Conservation (phyloP, 2,888 invertebrate genomes). For the Endomychus coccineus region DNA sequence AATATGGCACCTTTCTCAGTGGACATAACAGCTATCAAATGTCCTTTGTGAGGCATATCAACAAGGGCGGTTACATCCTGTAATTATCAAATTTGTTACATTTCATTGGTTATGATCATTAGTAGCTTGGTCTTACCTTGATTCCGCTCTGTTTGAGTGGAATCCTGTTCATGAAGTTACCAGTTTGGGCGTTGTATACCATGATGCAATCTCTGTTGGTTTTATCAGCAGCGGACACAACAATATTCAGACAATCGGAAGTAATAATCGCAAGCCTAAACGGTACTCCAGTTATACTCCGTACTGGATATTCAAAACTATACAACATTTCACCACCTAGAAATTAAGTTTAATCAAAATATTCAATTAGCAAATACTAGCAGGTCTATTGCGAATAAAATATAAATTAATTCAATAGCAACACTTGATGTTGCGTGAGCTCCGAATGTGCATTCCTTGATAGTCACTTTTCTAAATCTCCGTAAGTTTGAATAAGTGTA, state of each 20-base stretch:
- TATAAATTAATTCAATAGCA: too few relatives aligned
- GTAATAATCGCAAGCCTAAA: constrained; percentile 76
- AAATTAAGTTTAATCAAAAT: constrained; percentile 23
- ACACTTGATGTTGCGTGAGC: constrained; percentile 13
- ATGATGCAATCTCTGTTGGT: constrained; percentile 72
- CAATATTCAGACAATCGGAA: constrained; percentile 69
- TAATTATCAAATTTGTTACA: background rate
- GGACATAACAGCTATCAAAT: constrained; percentile 82
- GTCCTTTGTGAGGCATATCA: constrained; percentile 75
- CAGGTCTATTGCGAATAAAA: too few relatives aligned
- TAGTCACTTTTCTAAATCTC: too few relatives aligned
- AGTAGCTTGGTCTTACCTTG: too few relatives aligned
- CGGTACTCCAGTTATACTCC: constrained; percentile 59
- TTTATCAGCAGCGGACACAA: constrained; percentile 73
- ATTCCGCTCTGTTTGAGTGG: constrained; percentile 47
- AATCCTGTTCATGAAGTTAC: constrained; percentile 51
- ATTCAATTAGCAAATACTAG: too few relatives aligned
- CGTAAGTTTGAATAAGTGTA: too few relatives aligned
- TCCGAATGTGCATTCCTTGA: too few relatives aligned
- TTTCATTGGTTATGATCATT: too few relatives aligned
- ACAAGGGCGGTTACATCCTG: constrained; percentile 68
- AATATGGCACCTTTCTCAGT: constrained; percentile 85
- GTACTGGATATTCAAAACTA: constrained; percentile 73
- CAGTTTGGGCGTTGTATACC: constrained; percentile 76
- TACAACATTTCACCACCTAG: constrained; percentile 70